phyloP scores from a whole-genome alignment of 2,888 invertebrate species.

The Ctena decussata region DNA sequence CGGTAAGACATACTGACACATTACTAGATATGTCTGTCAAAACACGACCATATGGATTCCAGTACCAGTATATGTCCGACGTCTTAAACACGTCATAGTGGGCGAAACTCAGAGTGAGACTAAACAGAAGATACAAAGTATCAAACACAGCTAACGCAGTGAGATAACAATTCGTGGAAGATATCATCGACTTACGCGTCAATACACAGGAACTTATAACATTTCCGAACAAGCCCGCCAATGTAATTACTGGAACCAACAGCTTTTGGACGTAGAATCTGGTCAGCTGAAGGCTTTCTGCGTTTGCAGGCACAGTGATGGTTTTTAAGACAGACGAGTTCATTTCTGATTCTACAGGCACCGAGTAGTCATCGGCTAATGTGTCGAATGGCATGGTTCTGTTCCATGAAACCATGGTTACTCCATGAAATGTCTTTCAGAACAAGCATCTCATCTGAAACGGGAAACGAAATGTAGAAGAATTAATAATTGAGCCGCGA shows the following conservation, averaged over 20 bases:
- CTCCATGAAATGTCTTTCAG: neutral
- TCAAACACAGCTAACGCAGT: slow-evolving; percentile 92
- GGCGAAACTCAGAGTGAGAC: slow-evolving; percentile 90
- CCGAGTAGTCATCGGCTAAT: neutral
- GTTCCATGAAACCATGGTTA: neutral
- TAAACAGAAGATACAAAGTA: slow-evolving; percentile 90
- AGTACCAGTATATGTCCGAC: slow-evolving; percentile 88
- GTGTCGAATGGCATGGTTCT: neutral
- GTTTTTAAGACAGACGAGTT: neutral
- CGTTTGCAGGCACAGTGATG: slow-evolving; percentile 27
- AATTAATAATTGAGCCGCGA: too few species aligned
- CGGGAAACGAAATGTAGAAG: too few species aligned
- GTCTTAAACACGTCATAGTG: slow-evolving; percentile 89
- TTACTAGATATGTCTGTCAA: slow-evolving; percentile 90
- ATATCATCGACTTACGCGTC: slow-evolving; percentile 82
- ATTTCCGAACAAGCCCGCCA: slow-evolving; percentile 83
- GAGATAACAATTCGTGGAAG: slow-evolving; percentile 89
- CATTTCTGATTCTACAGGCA: neutral
- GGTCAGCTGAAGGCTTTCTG: slow-evolving; percentile 60
- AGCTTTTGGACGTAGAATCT: slow-evolving; percentile 79
- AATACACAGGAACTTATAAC: slow-evolving; percentile 83
- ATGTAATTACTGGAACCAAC: slow-evolving; percentile 80
- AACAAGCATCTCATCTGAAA: neutral
- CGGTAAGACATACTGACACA: slow-evolving; percentile 92
- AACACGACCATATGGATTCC: slow-evolving; percentile 88